phyloP scores from a whole-genome alignment of 2,113 vertebrate genomes.

The Vulpes vulpes region DNA sequence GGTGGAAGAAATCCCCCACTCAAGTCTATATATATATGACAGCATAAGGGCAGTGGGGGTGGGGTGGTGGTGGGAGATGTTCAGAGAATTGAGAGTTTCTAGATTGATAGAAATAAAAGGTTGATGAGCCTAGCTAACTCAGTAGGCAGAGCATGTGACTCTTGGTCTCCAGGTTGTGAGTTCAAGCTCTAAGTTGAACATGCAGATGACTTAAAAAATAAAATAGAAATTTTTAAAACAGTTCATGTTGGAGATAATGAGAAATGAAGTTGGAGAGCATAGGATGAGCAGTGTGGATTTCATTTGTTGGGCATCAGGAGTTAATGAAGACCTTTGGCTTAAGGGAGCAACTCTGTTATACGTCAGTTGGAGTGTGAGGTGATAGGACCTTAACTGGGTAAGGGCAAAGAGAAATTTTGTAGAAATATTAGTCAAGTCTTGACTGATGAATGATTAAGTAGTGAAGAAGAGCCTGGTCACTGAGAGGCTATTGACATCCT shows the following conservation, averaged over 20 bases:
- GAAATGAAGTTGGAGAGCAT: background rate
- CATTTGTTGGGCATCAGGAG: background rate
- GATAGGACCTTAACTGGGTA: background rate
- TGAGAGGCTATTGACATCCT: slow-evolving; percentile 10
- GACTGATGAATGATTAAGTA: slow-evolving; percentile 29
- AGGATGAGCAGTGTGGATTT: background rate
- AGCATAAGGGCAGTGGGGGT: background rate
- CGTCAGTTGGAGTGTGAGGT: background rate
- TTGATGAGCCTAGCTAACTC: background rate
- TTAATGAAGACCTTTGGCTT: background rate
- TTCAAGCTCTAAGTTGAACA: background rate
- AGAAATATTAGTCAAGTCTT: slow-evolving; percentile 9
- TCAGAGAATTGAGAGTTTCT: slow-evolving; percentile 26
- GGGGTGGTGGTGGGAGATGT: too few species aligned
- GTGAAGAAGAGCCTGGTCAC: background rate
- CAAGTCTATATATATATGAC: background rate
- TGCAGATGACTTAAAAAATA: background rate
- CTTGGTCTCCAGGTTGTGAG: background rate
- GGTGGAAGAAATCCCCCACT: background rate
- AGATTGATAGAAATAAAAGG: background rate
- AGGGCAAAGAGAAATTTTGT: background rate
- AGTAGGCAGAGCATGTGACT: background rate
- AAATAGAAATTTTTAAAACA: background rate
- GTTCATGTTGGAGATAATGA: background rate
- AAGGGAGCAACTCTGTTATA: background rate